Evolutionary conservation across 2,888 invertebrate species (phyloP), one percentile per base, ranked within the genome.

Genomic region (Sisyra nigra): DNA sequence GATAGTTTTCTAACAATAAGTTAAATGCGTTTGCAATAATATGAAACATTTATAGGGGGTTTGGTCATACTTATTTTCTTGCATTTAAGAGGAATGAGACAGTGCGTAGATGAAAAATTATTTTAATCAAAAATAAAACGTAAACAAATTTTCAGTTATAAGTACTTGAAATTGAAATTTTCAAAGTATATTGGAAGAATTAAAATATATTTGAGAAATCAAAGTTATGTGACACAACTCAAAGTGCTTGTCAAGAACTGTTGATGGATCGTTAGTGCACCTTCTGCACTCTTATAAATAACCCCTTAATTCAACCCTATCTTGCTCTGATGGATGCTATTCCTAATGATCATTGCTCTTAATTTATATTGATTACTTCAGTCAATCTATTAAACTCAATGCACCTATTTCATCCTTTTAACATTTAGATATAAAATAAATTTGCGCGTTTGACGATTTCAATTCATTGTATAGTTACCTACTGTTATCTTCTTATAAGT

Each of bases 361-460:
- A 41, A 41, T 41, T 14, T 32, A 11, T 41, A 41, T 41, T 41
- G 41, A 41, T 41, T 24, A 41, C 41, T 31, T 18, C 17, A 18
- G 15, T 9, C 19, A 38, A 15, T 14, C 6, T 14, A 34, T 34
- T 14, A 34, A 34, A 34, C 14, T 34, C 6, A 34, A 34, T 34
- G 13, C 13, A 34, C n/a, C 14, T 34, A 14, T 34, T 14, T 14
- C 34, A 34, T 8, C 11, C 11, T 34, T 11, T 34, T 14, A 14
- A 34, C n/a, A 34, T 14, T 9, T 14, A 6, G 13, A 14, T 2
- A 34, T n/a, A 11, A 34, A 14, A 34, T 2, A 34, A 34, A 14
- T 34, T 34, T 9, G 34, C 7, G n/a, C 11, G n/a, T 34, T n/a
- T n/a, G n/a, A n/a, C 13, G 34, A 14, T 34, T 14, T 14, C 11